A percentile compares a stretch with the other conserved stretches of the same genome.
phyloP scores from a whole-genome alignment of 2,797 vertebrate genomes.

The Myoxocephalus aenaeus region DNA sequence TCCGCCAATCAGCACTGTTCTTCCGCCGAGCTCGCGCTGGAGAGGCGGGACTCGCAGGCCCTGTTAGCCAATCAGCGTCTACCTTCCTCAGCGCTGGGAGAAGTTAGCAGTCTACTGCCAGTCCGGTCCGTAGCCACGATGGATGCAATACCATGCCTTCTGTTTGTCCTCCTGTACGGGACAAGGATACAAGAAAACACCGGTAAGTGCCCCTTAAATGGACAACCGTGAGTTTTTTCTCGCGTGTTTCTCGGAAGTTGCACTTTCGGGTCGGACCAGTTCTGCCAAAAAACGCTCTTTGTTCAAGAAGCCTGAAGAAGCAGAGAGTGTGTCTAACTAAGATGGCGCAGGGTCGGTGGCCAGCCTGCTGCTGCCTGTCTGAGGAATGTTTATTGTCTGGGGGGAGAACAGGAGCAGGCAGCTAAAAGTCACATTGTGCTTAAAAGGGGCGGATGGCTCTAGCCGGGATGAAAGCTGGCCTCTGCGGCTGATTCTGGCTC shows the following conservation, averaged over 20 bases:
- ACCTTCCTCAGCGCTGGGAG: constrained; percentile 57
- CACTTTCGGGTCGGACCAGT: background rate
- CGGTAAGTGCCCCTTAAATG: constrained; percentile 66
- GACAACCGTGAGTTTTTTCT: background rate
- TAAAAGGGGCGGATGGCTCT: background rate
- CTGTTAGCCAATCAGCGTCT: constrained; percentile 37
- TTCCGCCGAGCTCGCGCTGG: background rate
- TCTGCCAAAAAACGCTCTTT: constrained; percentile 75
- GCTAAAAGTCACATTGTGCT: constrained; percentile 54
- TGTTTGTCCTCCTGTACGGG: constrained; percentile 79
- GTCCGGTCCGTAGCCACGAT: constrained; percentile 81
- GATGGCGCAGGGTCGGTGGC: constrained; percentile 87
- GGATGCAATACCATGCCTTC: constrained; percentile 76
- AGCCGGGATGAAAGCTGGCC: constrained; percentile 2
- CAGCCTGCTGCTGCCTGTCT: constrained; percentile 76
- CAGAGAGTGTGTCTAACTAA: constrained; percentile 79
- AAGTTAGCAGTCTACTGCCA: constrained; percentile 76
- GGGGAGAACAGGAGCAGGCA: constrained; percentile 21
- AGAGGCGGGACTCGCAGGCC: constrained; percentile 41
- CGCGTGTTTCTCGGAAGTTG: constrained; percentile 20
- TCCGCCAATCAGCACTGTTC: constrained; percentile 71
- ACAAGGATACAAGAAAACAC: constrained; percentile 73
- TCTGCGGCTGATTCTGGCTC: background rate
- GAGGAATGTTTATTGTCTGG: constrained; percentile 79
- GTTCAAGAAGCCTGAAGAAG: constrained; percentile 82